A percentile compares a stretch with the other conserved stretches of the same genome.
These are phyloP conservation scores for Amia ocellicauda DNA, from an alignment of 2,113 vertebrate species.

Conservation along the genomic window DNA sequence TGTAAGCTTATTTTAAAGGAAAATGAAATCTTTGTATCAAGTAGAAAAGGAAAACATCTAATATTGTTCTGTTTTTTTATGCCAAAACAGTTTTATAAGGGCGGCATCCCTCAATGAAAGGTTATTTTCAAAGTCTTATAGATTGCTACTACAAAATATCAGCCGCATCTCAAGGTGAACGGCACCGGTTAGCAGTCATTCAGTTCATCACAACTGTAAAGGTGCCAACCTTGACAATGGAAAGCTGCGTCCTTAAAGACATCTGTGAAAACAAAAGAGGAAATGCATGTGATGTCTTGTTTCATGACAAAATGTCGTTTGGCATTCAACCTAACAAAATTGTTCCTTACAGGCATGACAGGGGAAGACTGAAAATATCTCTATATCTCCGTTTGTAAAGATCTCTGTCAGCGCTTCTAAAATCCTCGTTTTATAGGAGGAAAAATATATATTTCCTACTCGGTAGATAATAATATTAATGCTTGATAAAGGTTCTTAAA, in stretches of 20 bases:
- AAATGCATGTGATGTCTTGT: not conserved
- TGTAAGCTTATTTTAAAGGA: too few species aligned
- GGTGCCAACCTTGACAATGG: slow-evolving; percentile 30
- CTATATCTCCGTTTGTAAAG: slow-evolving; percentile 10
- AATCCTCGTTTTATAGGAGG: not conserved
- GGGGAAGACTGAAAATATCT: too few species aligned
- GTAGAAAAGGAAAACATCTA: too few species aligned
- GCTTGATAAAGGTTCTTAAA: too few species aligned
- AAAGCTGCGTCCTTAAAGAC: not conserved
- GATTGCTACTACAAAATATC: slow-evolving; percentile 50
- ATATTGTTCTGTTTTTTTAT: slow-evolving; percentile 43
- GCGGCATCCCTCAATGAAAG: slow-evolving; percentile 45
- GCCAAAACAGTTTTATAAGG: slow-evolving; percentile 24
- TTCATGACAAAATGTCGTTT: slow-evolving; percentile 2
- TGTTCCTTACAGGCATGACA: slow-evolving; percentile 3
- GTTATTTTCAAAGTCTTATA: slow-evolving; percentile 57
- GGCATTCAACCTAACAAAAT: slow-evolving; percentile 5
- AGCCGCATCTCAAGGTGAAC: slow-evolving; percentile 62
- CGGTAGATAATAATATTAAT: too few species aligned
- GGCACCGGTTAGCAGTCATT: slow-evolving; percentile 40
- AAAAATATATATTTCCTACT: not conserved
- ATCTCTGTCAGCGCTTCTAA: slow-evolving; percentile 3
- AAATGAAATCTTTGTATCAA: too few species aligned
- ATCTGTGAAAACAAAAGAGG: not conserved
- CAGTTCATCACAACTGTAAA: slow-evolving; percentile 46